A percentile compares a stretch with the other conserved stretches of the same genome.
phyloP scores from a whole-genome alignment of 2,888 invertebrate species.

The Hoplodrina blanda region DNA sequence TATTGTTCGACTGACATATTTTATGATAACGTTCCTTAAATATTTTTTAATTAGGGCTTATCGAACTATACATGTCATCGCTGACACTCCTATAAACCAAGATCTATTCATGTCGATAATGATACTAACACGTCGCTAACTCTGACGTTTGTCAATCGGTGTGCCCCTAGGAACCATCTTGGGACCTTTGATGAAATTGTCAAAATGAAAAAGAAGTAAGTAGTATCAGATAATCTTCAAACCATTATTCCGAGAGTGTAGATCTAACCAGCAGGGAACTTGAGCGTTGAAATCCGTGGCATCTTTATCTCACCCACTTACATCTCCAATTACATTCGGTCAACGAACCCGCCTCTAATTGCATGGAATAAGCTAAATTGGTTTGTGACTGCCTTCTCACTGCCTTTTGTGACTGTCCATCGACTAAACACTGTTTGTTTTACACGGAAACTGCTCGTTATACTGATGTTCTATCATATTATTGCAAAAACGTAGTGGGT shows the following conservation, averaged over 20 bases:
- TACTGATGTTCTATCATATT: constrained; percentile 42
- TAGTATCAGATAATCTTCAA: neutral
- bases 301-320: constrained; percentile 61
- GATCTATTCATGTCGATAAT: neutral
- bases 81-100: neutral
- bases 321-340: constrained; percentile 67
- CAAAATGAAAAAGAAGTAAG: neutral
- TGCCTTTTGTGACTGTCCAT: constrained; percentile 39
- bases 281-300: constrained; percentile 38
- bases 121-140: neutral
- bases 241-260: neutral
- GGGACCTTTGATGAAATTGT: neutral
- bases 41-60: neutral
- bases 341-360: constrained; percentile 71
- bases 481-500: constrained; percentile 30
- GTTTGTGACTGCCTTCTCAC: constrained; percentile 60
- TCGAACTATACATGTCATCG: neutral
- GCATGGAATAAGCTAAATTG: constrained; percentile 74
- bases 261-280: constrained; percentile 17
- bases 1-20: constrained; percentile 6
- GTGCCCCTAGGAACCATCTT: constrained; percentile 9
- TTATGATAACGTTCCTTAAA: neutral
- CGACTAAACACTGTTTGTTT: constrained; percentile 57
- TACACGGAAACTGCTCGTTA: constrained; percentile 63
- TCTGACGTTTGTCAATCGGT: neutral